Evolutionary conservation across 2,797 vertebrate genomes (phyloP), one percentile per base, ranked within the genome.

Genomic region (Nothura maculosa): DNA sequence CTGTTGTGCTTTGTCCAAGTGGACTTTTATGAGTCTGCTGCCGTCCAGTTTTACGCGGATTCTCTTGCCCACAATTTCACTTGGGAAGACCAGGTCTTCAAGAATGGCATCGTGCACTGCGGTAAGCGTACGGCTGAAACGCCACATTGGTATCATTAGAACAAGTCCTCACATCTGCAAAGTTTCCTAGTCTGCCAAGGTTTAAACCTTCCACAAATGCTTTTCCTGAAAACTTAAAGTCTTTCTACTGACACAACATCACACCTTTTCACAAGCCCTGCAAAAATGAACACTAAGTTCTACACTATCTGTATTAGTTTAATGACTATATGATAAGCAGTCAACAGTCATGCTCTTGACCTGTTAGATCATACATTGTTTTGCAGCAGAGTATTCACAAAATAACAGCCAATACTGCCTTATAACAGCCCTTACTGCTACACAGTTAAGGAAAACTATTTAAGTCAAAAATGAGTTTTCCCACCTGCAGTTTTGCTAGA

Each of bases 1-100:
- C 98, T 99, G 99, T 97, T 99, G 99, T 25, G 99, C 99, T 97
- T 99, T 99, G 98, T 99, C 99, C 97, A 99, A 97, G 28, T 99
- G 99, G 76, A 99, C 99, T 98, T 99, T 99, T 96, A 99, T 99
- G 96, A 99, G 99, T 88, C 99, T 97, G 97, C 99, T 99, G 98
- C 98, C 99, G 14, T 99, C 99, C 97, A 99, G 97, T 89, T 99
- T 99, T 73, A 99, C 99, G 0, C 99, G 97, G 97, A 99, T 99
- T 97, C 99, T 98, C 97, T 99, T 99, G 73, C 99, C 99, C 97
- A 99, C 99, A 12, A 99, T 99, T 98, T 99, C 99, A 54, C 99
- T 99, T 40, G 99, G 99, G 96, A 99, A 99, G 66, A 99, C 99
- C 97, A 99, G 95, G 97, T 99, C 99, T 98, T 99, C 99, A 80